Evolutionary conservation across 2,113 vertebrate genomes (phyloP).

Genomic region (Fregetta grallaria): DNA sequence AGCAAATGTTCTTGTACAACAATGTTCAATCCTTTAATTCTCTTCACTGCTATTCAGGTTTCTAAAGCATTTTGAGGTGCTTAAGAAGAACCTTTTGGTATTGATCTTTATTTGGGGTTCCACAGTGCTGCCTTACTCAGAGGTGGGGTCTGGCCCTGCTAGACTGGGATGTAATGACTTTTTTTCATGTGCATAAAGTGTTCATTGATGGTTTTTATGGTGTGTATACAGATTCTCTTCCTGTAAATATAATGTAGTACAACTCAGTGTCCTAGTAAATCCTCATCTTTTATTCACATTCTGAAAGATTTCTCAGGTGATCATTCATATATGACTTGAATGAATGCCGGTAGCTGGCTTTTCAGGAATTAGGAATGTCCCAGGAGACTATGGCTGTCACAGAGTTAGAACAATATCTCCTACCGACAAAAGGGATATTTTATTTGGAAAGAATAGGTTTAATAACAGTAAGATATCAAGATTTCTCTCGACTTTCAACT

Average conservation of each 20-base stretch:
- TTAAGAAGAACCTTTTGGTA: background rate
- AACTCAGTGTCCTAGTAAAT: background rate
- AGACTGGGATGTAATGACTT: background rate
- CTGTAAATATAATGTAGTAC: background rate
- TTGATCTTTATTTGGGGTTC: background rate
- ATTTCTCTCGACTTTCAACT: background rate
- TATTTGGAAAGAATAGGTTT: background rate
- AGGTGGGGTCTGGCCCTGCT: background rate
- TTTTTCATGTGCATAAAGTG: background rate
- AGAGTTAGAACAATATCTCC: background rate
- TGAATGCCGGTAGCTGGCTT: background rate
- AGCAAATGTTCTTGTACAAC: background rate
- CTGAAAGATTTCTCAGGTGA: background rate
- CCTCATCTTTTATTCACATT: background rate
- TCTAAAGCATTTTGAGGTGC: background rate
- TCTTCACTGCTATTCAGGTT: background rate
- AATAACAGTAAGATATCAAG: background rate
- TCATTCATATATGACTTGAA: background rate
- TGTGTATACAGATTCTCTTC: background rate
- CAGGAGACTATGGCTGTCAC: background rate
- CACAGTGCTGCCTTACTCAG: background rate
- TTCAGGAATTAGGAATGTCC: background rate
- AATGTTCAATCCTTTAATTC: background rate
- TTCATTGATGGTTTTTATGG: background rate
- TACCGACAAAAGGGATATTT: background rate